Evolutionary conservation across 2,113 vertebrate genomes (phyloP), one percentile per base, ranked within the genome.

Genomic region (Gila orcuttii): DNA sequence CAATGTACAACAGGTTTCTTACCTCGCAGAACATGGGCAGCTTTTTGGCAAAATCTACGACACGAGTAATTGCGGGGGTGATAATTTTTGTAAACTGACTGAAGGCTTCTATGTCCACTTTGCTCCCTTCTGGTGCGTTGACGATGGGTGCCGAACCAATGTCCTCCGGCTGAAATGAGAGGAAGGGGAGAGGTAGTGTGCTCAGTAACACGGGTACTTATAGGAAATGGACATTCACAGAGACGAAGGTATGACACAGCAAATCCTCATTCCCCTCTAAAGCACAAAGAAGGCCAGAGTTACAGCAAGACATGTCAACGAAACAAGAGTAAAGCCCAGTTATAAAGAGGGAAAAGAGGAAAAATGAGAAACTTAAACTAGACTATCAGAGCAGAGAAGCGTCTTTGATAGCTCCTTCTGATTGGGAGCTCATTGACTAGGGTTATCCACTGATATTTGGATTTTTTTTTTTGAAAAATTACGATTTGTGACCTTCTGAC

Each of bases 31-130:
- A 99, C 98, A 99, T 99, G 93, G 98, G 98, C 95, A 99, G 96
- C 95, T 99, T 99, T 98, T 99, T 99, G 97, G 98, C 98, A 97
- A 99, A 99, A 96, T 99, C 98, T 95, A 99, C 98, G 94, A 99
- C 98, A 94, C 98, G 95, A 89, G 98, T 99, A 95, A 99, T 99
- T 94, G 98, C 98, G 94, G 98, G 98, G 96, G 97, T 99, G 96
- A 99, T 99, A 93, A 99, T 99, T 96, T 98, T 98, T 96, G 98
- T 99, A 96, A 99, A 99, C 96, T 99, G 98, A 95, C 97, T 99
- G 96, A 99, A 99, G 94, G 98, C 98, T 97, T 99, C 98, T 93
- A 99, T 96, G 92, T 99, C 98, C 91, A 99, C 98, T 95, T 99
- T 99, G 90, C 96, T 98, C 88, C 97, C 97, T 94, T 99, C 97